phyloP scores from a whole-genome alignment of 2,888 invertebrate genomes.

The Orthosia gothica region DNA sequence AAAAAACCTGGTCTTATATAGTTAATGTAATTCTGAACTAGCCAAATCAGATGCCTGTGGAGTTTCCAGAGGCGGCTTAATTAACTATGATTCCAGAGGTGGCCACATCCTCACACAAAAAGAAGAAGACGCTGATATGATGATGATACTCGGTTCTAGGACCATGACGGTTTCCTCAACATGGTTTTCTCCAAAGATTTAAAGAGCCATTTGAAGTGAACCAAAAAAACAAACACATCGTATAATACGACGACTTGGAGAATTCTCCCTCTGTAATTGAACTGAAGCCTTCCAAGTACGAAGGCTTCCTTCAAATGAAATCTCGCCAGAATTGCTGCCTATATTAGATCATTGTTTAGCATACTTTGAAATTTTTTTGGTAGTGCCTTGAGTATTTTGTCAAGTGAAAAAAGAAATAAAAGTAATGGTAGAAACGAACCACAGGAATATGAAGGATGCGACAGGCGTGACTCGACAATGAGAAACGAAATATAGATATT shows the following conservation, averaged over 20 bases:
- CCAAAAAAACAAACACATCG: slow-evolving; percentile 22
- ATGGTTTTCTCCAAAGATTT: background rate
- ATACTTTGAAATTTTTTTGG: slow-evolving; percentile 26
- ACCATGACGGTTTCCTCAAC: background rate
- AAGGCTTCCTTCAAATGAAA: slow-evolving; percentile 59
- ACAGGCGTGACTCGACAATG: too few relatives aligned
- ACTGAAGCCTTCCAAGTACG: slow-evolving; percentile 52
- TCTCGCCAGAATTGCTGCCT: slow-evolving; percentile 46
- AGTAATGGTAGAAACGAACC: background rate
- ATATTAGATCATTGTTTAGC: slow-evolving; percentile 35
- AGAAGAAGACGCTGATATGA: too few relatives aligned
- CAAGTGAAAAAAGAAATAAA: background rate
- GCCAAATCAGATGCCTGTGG: too few relatives aligned
- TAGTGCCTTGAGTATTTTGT: background rate
- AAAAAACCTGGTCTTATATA: too few relatives aligned
- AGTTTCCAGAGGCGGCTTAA: too few relatives aligned
- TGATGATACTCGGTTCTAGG: too few relatives aligned
- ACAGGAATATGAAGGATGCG: too few relatives aligned
- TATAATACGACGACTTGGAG: slow-evolving; percentile 3
- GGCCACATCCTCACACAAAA: too few relatives aligned
- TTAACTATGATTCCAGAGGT: too few relatives aligned
- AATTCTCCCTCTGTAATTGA: slow-evolving; percentile 59
- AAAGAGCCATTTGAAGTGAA: background rate
- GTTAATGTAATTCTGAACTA: too few relatives aligned
- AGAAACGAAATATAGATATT: too few relatives aligned